Conservation (phyloP, 2,888 invertebrate species). For the Drosophila mercatorum region DNA sequence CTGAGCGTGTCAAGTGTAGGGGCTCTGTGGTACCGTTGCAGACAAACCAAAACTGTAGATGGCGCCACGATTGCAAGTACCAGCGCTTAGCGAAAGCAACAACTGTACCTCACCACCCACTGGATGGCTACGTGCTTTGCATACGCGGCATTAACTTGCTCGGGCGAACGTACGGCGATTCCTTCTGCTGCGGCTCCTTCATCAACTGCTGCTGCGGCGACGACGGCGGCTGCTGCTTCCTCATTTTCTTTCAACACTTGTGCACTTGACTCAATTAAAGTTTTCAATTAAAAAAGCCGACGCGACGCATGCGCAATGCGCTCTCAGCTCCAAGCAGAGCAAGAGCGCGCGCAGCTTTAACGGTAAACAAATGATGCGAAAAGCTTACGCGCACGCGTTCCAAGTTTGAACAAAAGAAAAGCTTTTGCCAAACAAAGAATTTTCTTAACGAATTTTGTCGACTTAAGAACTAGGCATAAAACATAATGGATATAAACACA, state of each 20-base stretch:
- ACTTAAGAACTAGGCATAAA: conserved; percentile 66
- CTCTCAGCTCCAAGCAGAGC: conserved; percentile 10
- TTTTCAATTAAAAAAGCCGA: conserved; percentile 17
- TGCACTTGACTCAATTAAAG: conserved; percentile 41
- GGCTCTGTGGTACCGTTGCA: not conserved
- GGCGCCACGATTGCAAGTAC: conserved; percentile 34
- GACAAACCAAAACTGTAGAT: conserved; percentile 19
- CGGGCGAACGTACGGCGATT: conserved; percentile 2
- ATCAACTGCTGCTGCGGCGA: not conserved
- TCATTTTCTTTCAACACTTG: conserved; percentile 21
- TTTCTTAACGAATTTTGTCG: conserved; percentile 10
- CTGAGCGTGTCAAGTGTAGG: conserved; percentile 52
- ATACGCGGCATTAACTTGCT: conserved; percentile 54
- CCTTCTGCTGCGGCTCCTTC: conserved; percentile 1
- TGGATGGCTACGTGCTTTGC: conserved; percentile 58
- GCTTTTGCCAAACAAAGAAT: conserved; percentile 22
- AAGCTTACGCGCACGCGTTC: conserved; percentile 23
- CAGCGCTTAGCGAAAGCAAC: conserved; percentile 52
- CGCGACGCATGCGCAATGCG: conserved; percentile 13
- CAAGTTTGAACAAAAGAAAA: conserved; percentile 31
- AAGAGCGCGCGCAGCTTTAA: conserved; percentile 11
- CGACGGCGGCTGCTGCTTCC: not conserved
- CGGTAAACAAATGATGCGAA: conserved; percentile 10
- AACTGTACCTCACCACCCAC: conserved; percentile 57
- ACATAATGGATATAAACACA: conserved; percentile 61